Base-by-base conservation (phyloP, 2,113 vertebrate genomes). In the Elephantulus edwardii region DNA sequence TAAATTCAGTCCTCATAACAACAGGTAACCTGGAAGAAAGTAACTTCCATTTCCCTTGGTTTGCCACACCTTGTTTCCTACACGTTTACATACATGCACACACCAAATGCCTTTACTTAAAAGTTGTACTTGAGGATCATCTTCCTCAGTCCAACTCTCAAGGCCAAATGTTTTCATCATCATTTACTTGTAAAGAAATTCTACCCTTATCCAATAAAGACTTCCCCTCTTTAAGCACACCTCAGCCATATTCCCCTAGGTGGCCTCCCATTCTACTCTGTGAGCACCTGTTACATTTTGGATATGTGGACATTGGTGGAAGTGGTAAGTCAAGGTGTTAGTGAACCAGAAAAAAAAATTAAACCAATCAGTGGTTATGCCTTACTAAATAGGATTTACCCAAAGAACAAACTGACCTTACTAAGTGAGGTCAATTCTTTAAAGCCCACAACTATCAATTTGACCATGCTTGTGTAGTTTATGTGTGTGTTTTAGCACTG, bases 381-480 rank as follows among this genome's bases (percentile, higher is more conserved):
- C 35, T 71, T 68, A 50, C 33, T 2, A 0, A 83, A 82, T 56
- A 83, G 7, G 60, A 66, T 10, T 52, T 60, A 77, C 56, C 48
- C 60, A 77, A 88, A 86, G 54, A 42, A 62, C 22, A 76, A 85
- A 54, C 1, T 50, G 48, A 28, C 14, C 86, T 24, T 75, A 35
- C 48, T 84, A 79, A 82, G 89, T 68, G 62, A 83, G 56, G 40
- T 86, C 52, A 66, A 28, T 71, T 82, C 71, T 68, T 79, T 75
- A 75, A 92, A 86, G 85, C 30, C 44, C 2, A 22, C 8, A 2
- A n/a, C 54, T 38, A 48, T 40, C 28, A 42, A 40, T 77, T 6
- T 30, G n/a, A 24, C 76, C 33, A 38, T 5, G 30, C 1, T 28
- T 10, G 2, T 11, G 26, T 20, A 52, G 46, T 1, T 5, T 66